A percentile compares a stretch with the other conserved stretches of the same genome.
phyloP scores from a whole-genome alignment of 2,113 vertebrate genomes.

The Platysteira castanea region DNA sequence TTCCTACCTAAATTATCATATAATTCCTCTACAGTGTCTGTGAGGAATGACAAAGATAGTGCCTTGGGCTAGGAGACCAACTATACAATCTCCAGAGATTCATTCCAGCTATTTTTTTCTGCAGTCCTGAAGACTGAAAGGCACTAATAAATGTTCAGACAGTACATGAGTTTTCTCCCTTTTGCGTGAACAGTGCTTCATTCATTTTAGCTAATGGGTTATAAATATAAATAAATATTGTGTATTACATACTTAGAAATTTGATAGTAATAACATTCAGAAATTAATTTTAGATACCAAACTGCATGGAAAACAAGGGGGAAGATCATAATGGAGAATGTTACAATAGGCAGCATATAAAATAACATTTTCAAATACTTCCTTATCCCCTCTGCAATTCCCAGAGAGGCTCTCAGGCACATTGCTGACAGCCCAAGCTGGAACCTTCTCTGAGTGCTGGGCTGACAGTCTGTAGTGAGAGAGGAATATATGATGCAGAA shows the following conservation, averaged over 20 bases:
- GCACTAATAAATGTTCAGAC: not conserved
- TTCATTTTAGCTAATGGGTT: not conserved
- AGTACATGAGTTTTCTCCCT: not conserved
- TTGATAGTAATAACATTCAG: not conserved
- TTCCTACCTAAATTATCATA: not conserved
- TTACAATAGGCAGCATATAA: not conserved
- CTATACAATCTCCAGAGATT: slow-evolving; percentile 1
- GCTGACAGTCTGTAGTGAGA: not conserved
- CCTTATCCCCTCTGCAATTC: not conserved
- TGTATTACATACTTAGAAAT: not conserved
- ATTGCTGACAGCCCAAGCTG: not conserved
- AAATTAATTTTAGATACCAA: not conserved
- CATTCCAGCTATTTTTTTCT: not conserved
- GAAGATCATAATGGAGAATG: not conserved
- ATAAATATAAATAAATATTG: not conserved
- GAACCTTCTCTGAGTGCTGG: not conserved
- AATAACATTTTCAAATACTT: not conserved
- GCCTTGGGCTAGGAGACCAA: slow-evolving; percentile 4
- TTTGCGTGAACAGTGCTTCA: not conserved
- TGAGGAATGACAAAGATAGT: slow-evolving; percentile 15
- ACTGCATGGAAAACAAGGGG: not conserved
- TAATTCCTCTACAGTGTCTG: not conserved
- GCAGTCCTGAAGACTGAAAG: not conserved
- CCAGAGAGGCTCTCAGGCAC: not conserved
- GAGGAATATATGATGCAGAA: not conserved